Percentiles rank a stretch among this genome's conserved stretches.
Evolutionary conservation across 1,140 invertebrate genomes (phyloP).

Genomic region (Radopholus similis): DNA sequence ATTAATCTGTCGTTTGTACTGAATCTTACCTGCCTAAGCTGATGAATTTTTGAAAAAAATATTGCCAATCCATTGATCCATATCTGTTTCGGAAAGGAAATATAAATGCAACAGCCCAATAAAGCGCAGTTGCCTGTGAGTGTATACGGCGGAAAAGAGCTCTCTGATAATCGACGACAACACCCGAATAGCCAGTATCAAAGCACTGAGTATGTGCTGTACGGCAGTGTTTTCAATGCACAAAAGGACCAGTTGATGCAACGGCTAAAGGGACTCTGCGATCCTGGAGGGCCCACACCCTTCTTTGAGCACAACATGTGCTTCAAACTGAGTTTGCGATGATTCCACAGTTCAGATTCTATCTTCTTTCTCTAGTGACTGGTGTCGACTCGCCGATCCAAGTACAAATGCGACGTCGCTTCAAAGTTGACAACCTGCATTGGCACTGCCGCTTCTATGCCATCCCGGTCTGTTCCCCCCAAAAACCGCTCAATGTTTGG

Average conservation of each 20-base stretch:
- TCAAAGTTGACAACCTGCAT: slow-evolving; percentile 26
- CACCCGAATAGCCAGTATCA: slow-evolving; percentile 24
- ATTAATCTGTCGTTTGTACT: too few relatives aligned
- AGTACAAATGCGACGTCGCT: slow-evolving; percentile 39
- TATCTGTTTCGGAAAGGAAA: too few relatives aligned
- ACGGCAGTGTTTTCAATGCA: slow-evolving; percentile 27
- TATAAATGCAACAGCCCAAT: too few relatives aligned
- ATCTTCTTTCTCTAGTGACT: slow-evolving; percentile 18
- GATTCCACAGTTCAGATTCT: not conserved
- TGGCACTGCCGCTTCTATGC: slow-evolving; percentile 50
- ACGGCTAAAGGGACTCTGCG: slow-evolving; percentile 36
- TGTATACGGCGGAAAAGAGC: slow-evolving; percentile 1
- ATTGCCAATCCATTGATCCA: too few relatives aligned
- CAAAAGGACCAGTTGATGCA: slow-evolving; percentile 30
- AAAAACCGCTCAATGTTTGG: not conserved
- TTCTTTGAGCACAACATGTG: slow-evolving; percentile 46
- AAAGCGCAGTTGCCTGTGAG: not conserved
- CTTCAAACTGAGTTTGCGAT: slow-evolving; percentile 37
- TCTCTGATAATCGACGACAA: not conserved
- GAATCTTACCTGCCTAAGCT: too few relatives aligned
- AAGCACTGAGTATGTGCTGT: slow-evolving; percentile 36
- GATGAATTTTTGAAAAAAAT: too few relatives aligned
- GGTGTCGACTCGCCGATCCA: slow-evolving; percentile 34
- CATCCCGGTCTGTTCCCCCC: slow-evolving; percentile 23
- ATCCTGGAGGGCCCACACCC: slow-evolving; percentile 22